Evolutionary conservation across 2,797 vertebrate species (phyloP).

Genomic region (Meda fulgida): DNA sequence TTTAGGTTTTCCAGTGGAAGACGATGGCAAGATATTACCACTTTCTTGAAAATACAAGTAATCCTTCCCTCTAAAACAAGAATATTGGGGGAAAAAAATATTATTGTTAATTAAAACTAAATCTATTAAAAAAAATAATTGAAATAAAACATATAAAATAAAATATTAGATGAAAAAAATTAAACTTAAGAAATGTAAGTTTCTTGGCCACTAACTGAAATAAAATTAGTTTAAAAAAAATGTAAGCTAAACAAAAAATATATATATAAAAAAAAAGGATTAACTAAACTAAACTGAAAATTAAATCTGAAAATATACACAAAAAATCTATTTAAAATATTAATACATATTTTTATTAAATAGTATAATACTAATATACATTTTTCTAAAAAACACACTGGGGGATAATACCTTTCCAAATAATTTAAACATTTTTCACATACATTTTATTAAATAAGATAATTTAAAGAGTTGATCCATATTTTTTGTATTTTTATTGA

Average conservation of each 20-base stretch:
- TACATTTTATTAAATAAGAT: background rate
- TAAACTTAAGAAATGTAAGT: no score
- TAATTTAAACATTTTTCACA: background rate
- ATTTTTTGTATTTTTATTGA: background rate
- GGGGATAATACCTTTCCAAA: background rate
- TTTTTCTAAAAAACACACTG: background rate
- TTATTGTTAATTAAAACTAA: background rate
- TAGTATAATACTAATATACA: background rate
- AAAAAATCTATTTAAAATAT: background rate
- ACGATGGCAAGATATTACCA: constrained; percentile 1
- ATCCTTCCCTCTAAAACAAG: constrained; percentile 83
- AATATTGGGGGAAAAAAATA: background rate
- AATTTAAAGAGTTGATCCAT: background rate
- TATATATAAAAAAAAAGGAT: no score
- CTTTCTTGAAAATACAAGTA: constrained; percentile 78
- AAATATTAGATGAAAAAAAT: background rate
- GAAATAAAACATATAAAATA: background rate
- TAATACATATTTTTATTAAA: background rate
- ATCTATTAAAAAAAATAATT: background rate
- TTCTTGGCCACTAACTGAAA: background rate
- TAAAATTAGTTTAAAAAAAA: background rate
- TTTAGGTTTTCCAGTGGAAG: constrained; percentile 1
- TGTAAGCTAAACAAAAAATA: background rate
- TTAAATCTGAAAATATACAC: background rate
- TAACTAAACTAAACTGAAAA: background rate